Evolutionary conservation across 1,140 invertebrate species (phyloP).

Genomic region (Calliphora vicina): DNA sequence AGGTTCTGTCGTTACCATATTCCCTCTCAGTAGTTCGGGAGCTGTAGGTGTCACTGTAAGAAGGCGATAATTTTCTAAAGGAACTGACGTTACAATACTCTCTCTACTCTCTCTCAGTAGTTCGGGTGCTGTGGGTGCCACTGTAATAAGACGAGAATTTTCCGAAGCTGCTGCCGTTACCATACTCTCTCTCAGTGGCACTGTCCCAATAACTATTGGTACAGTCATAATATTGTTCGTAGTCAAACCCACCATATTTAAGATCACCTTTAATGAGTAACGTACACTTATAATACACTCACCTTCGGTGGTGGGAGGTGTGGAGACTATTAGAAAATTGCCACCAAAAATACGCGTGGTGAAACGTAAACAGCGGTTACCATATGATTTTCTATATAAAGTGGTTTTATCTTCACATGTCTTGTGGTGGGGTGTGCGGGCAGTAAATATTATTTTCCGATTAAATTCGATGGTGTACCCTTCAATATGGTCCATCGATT

Average conservation of each 20-base stretch:
- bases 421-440: slow-evolving; percentile 43
- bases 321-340: slow-evolving; percentile 46
- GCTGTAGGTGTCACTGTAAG: too few species aligned
- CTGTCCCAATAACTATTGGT: slow-evolving; percentile 52
- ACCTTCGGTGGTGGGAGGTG: slow-evolving; percentile 61
- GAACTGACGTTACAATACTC: too few species aligned
- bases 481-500: slow-evolving; percentile 47
- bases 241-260: slow-evolving; percentile 46
- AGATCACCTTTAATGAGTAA: slow-evolving; percentile 45
- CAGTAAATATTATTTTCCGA: slow-evolving; percentile 41
- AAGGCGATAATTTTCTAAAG: too few species aligned
- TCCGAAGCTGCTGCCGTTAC: background rate
- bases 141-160: slow-evolving; percentile 20
- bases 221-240: slow-evolving; percentile 42
- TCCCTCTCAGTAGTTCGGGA: too few species aligned
- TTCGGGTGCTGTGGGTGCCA: too few species aligned
- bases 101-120: too few species aligned
- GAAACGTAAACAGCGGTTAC: slow-evolving; percentile 45
- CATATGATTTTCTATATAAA: slow-evolving; percentile 36
- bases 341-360: slow-evolving; percentile 48
- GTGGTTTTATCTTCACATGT: slow-evolving; percentile 39
- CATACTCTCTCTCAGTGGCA: slow-evolving; percentile 49
- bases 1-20: too few species aligned
- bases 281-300: slow-evolving; percentile 43
- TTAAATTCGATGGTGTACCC: slow-evolving; percentile 43